Evolutionary conservation across 2,113 vertebrate species (phyloP).

Genomic region (Psittacula cyanocephala): DNA sequence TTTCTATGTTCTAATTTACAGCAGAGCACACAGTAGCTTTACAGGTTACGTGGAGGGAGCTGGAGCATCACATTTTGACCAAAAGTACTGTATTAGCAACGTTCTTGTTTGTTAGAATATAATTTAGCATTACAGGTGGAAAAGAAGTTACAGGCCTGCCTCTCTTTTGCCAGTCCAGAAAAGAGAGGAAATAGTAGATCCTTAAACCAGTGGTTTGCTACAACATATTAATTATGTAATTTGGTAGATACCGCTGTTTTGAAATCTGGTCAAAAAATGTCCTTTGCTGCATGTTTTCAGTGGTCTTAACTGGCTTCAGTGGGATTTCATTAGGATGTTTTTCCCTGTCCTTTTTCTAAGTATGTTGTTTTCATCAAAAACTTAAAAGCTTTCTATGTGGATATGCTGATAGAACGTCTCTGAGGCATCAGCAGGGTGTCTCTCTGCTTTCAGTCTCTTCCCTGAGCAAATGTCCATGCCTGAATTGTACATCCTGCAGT

Average conservation of each 20-base stretch:
- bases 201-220: background rate
- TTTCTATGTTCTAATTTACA: background rate
- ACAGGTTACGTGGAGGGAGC: background rate
- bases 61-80: background rate
- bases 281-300: background rate
- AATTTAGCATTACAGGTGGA: background rate
- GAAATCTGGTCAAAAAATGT: background rate
- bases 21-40: background rate
- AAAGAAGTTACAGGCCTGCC: background rate
- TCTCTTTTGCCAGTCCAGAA: background rate
- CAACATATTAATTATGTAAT: background rate
- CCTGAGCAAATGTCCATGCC: background rate
- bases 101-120: background rate
- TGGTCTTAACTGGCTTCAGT: background rate
- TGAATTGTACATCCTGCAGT: background rate
- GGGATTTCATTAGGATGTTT: background rate
- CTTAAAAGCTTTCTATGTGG: background rate
- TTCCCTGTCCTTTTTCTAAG: background rate
- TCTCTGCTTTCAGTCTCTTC: background rate
- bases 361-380: background rate
- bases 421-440: background rate
- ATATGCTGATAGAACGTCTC: background rate
- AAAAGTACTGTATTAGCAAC: background rate
- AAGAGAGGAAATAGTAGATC: background rate
- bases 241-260: background rate